Base-by-base conservation (phyloP, 2,888 invertebrate genomes). In the Barypeithes pellucidus region DNA sequence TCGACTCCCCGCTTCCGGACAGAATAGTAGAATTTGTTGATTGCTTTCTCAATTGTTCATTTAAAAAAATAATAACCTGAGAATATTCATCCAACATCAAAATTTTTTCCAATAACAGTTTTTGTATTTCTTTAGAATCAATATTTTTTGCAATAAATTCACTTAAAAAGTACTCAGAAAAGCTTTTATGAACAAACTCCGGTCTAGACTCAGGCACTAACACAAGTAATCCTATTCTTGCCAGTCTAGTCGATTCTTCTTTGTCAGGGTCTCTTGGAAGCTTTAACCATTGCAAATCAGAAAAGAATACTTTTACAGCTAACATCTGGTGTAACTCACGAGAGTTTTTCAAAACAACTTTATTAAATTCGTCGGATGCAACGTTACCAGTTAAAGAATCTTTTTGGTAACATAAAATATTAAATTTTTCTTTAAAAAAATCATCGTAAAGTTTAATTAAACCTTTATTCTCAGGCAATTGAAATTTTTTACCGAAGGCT, bases 141-240 rank as follows among this genome's bases (percentile, higher is more conserved):
- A 67, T 39, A 18, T 67, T 43, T 39, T 41, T 11, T 3, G 57
- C n/a, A 18, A 61, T 22, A 59, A 45, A 70, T 66, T 70, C 47
- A 29, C 65, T 66, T 3, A 73, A 18, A 60, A 73, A 73, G 54
- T 61, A 73, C 22, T 61, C 69, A n/a, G 73, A 66, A 61, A 33
- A 54, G 16, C 29, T 54, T 33, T 29, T 29, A 54, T 33, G 29
- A 70, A 22, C 47, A 50, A 20, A 73, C 29, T 59, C 60, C 20
- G 70, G 14, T 33, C 60, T 66, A 4, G 12, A 16, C 4, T 62
- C 65, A 29, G 39, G 57, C 12, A 63, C 29, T 29, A 65, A 54
- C 16, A 52, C 22, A 14, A 73, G 2, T n/a, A 73, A 22, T n/a
- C 73, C 73, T 11, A 57, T 54, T 50, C 73, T 54, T 12, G 67